Conservation (phyloP, 2,113 vertebrate genomes). For the Corythaeola cristata region DNA sequence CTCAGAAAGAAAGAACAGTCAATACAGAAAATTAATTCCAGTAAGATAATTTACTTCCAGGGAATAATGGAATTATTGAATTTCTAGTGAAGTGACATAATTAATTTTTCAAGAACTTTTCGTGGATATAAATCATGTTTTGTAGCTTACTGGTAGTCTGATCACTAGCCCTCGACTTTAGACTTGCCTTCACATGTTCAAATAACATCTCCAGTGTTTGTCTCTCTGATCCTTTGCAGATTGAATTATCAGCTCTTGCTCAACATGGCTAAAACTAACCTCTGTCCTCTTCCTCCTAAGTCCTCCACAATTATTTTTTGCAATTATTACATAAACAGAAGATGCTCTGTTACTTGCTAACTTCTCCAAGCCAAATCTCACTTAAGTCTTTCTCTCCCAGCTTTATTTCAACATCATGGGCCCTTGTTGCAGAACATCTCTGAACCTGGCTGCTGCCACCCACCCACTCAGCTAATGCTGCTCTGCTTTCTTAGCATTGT, state of each 20-base stretch:
- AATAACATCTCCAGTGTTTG: not conserved
- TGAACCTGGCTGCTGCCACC: not conserved
- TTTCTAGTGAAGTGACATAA: not conserved
- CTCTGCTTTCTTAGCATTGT: not conserved
- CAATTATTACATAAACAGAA: not conserved
- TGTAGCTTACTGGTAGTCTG: not conserved
- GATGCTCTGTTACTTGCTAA: not conserved
- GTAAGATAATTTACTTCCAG: not conserved
- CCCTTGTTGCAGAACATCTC: not conserved
- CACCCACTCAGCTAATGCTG: not conserved
- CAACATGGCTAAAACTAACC: not conserved
- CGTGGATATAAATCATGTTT: not conserved
- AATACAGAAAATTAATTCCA: slow-evolving; percentile 44
- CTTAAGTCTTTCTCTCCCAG: rapidly evolving
- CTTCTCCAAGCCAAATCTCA: not conserved
- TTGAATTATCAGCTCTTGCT: not conserved
- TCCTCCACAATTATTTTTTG: not conserved
- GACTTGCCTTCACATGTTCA: not conserved
- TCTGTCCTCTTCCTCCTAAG: not conserved
- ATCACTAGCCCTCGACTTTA: not conserved
- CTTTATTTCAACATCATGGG: not conserved
- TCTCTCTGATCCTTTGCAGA: not conserved
- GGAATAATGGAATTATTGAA: slow-evolving; percentile 23
- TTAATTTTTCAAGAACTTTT: not conserved
- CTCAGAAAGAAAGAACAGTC: slow-evolving; percentile 15